Evolutionary conservation across 2,113 vertebrate genomes (phyloP).

Genomic region (Todiramphus chloris): DNA sequence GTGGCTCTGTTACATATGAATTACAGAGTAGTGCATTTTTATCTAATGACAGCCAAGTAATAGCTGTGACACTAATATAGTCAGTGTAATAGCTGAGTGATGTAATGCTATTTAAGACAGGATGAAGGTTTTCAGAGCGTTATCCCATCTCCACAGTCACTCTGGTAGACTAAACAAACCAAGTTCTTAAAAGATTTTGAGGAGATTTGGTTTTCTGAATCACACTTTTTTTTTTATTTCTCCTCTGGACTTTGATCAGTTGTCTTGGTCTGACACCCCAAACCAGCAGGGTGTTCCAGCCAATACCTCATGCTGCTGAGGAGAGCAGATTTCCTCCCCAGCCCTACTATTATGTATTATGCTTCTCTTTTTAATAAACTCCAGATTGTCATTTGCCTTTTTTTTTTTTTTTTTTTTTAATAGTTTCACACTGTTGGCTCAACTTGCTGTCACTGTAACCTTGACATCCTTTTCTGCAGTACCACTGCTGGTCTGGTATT

Average conservation of each 20-base stretch:
- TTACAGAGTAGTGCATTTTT: not conserved
- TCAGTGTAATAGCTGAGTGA: not conserved
- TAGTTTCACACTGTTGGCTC: not conserved
- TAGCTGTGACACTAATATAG: not conserved
- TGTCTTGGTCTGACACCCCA: not conserved
- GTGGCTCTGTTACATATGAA: not conserved
- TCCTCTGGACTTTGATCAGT: not conserved
- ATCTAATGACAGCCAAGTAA: not conserved
- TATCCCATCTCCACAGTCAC: not conserved
- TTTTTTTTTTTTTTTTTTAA: not conserved
- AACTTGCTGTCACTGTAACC: not conserved
- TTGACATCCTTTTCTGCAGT: not conserved
- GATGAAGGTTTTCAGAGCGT: not conserved
- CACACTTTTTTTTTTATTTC: not conserved
- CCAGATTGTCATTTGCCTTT: not conserved
- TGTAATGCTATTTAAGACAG: not conserved
- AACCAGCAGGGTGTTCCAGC: not conserved
- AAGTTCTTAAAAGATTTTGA: not conserved
- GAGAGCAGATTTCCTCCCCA: not conserved
- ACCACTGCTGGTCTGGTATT: not conserved
- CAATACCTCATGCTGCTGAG: not conserved
- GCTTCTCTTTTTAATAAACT: not conserved
- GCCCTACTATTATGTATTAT: not conserved
- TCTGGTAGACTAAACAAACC: constrained; percentile 3
- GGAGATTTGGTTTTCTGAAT: not conserved